These are phyloP conservation scores for Zhuqinia jingwanae DNA, from an alignment of 2,888 invertebrate genomes.

Conservation along the genomic window DNA sequence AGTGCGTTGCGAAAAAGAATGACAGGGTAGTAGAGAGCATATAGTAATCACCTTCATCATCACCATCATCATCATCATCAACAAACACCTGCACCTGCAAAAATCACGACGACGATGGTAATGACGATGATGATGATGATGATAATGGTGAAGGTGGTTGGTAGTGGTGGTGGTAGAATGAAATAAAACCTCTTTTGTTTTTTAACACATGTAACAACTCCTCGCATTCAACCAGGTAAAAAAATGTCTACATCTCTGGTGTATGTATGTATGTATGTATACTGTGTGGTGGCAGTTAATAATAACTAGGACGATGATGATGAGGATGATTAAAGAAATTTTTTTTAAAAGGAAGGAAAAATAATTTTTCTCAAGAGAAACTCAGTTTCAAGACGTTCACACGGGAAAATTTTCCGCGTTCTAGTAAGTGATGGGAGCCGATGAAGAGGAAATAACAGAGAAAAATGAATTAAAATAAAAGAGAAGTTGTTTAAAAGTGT, in stretches of 20 bases:
- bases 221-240: too few relatives aligned
- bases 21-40: neutral
- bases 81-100: conserved; percentile 51
- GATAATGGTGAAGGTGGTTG: too few relatives aligned
- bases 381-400: conserved; percentile 57
- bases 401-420: conserved; percentile 51
- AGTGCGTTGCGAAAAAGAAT: too few relatives aligned
- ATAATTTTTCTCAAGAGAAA: conserved; percentile 61
- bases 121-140: neutral
- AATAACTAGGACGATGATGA: neutral
- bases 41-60: too few relatives aligned
- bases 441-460: conserved; percentile 25
- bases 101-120: neutral
- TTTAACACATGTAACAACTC: too few relatives aligned
- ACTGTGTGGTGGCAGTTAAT: neutral
- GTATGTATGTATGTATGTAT: too few relatives aligned
- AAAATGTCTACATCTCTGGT: neutral
- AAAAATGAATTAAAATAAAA: conserved; percentile 34
- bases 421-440: too few relatives aligned
- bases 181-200: conserved; percentile 29
- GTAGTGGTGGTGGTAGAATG: neutral
- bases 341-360: conserved; percentile 12
- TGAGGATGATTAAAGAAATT: conserved; percentile 14
- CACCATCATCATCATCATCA: conserved; percentile 21
- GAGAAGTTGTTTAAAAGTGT: conserved; percentile 1